Conservation (phyloP, 2,888 invertebrate species). For the Lacanobia wlatinum region DNA sequence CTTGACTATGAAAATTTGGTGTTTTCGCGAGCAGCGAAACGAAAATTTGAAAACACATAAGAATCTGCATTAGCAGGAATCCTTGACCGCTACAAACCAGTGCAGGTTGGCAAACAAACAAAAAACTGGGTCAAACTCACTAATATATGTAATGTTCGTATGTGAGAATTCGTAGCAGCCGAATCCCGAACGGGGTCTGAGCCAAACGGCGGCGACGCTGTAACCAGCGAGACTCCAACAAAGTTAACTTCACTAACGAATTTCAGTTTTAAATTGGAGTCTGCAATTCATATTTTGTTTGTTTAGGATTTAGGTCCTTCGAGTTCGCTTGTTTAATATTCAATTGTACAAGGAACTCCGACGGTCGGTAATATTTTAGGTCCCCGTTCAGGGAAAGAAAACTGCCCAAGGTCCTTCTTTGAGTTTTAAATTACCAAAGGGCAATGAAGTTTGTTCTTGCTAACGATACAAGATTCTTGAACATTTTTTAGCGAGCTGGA, state of each 20-base stretch:
- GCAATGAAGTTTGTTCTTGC: conserved; percentile 2
- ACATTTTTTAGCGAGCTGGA: conserved; percentile 7
- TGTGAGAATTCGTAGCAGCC: conserved; percentile 29
- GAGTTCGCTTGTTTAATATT: conserved; percentile 5
- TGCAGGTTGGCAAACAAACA: conserved; percentile 48
- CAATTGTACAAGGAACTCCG: neutral
- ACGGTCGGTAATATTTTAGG: conserved; percentile 17
- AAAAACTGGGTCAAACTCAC: conserved; percentile 61
- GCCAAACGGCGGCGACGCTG: conserved; percentile 28
- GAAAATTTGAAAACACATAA: conserved; percentile 15
- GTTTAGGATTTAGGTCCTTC: neutral
- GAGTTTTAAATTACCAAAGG: conserved; percentile 25
- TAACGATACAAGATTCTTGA: conserved; percentile 9
- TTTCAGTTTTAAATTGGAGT: conserved; percentile 36
- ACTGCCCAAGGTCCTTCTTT: neutral
- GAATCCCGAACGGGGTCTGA: conserved; percentile 28
- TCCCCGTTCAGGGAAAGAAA: neutral
- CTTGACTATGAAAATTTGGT: conserved; percentile 6
- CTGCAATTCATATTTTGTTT: conserved; percentile 34
- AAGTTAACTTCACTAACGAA: conserved; percentile 23
- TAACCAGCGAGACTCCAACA: conserved; percentile 39
- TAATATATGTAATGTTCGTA: conserved; percentile 33
- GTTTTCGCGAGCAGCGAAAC: neutral
- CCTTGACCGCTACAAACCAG: conserved; percentile 60
- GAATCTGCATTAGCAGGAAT: conserved; percentile 35